Base-by-base conservation (phyloP, 2,888 invertebrate genomes). In the Spodoptera exigua region DNA sequence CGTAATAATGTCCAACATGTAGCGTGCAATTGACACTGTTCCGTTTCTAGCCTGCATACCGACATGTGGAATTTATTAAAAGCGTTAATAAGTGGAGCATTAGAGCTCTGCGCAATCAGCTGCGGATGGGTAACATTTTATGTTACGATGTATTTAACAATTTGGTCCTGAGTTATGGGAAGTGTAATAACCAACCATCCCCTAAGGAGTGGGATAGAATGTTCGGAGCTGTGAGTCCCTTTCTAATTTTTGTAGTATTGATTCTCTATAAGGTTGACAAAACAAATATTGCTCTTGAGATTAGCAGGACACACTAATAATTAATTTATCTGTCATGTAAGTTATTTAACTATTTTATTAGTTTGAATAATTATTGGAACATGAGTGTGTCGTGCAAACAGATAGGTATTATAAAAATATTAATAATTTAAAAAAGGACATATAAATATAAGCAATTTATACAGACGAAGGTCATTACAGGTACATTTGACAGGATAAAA, bases 11-110 rank as follows among this genome's bases (percentile, higher is more conserved):
- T 66, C 48, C 39, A 61, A 56, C 32, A 16, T 44, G 14, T 41
- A 36, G 44, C 18, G 48, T 49, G 48, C 49, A 35, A 48, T 48
- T 39, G 51, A 48, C 46, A 44, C 34, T 44, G 62, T 67, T 67
- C 69, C 62, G 48, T 67, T 67, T 67, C 63, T 62, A 67, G 57
- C 69, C 18, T 43, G 44, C 36, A 36, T 69, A 40, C 69, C 17
- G 36, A 47, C 41, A 11, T 37, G 66, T 67, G 62, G 57, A 62
- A 3, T 61, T 63, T 57, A 45, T 53, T 51, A 57, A 56, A 16
- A 36, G 43, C 0, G 16, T 62, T 13, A 43, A 47, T 14, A 36
- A 39, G 10, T 66, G 56, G 61, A 21, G 34, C 10, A 12, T 57
- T 12, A 11, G 11, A n/a, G 36, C 47, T 5, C 41, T 40, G 17